These are phyloP conservation scores for Neodiprion pinetum DNA, from an alignment of 1,140 invertebrate species.

Conservation along the genomic window DNA sequence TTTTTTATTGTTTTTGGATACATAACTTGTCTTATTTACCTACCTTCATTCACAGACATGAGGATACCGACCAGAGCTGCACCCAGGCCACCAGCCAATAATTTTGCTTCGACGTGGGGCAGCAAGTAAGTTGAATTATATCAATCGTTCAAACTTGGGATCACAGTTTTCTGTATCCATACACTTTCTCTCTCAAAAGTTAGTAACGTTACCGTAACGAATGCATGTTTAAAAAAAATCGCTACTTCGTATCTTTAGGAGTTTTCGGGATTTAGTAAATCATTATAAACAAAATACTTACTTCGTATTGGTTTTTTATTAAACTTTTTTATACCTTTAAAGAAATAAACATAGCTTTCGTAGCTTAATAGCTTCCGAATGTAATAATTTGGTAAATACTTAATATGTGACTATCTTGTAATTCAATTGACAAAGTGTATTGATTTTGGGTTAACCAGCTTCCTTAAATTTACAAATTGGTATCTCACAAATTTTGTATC, in stretches of 20 bases:
- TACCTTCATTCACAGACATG: conserved; percentile 46
- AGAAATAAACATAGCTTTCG: too few species aligned
- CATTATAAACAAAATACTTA: not conserved
- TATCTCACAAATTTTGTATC: too few species aligned
- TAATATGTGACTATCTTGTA: too few species aligned
- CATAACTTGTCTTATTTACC: conserved; percentile 1
- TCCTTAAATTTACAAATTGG: too few species aligned
- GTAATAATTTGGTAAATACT: too few species aligned
- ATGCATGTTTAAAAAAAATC: conserved; percentile 22
- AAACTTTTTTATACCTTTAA: not conserved
- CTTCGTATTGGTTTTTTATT: conserved; percentile 5
- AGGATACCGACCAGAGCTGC: conserved; percentile 55
- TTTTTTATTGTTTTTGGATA: not conserved
- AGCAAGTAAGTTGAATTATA: conserved; percentile 40
- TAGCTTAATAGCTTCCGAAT: too few species aligned
- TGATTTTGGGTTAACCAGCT: too few species aligned
- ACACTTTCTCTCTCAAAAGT: not conserved
- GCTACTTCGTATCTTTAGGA: too few species aligned
- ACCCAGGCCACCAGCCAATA: conserved; percentile 47
- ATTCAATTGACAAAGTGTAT: too few species aligned
- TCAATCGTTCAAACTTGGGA: too few species aligned
- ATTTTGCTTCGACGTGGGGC: conserved; percentile 37
- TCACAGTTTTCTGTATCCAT: not conserved
- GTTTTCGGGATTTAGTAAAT: too few species aligned
- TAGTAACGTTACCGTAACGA: not conserved